A percentile compares a stretch with the other conserved stretches of the same genome.
phyloP scores from a whole-genome alignment of 2,113 vertebrate genomes.

The Rhabdornis inornatus region DNA sequence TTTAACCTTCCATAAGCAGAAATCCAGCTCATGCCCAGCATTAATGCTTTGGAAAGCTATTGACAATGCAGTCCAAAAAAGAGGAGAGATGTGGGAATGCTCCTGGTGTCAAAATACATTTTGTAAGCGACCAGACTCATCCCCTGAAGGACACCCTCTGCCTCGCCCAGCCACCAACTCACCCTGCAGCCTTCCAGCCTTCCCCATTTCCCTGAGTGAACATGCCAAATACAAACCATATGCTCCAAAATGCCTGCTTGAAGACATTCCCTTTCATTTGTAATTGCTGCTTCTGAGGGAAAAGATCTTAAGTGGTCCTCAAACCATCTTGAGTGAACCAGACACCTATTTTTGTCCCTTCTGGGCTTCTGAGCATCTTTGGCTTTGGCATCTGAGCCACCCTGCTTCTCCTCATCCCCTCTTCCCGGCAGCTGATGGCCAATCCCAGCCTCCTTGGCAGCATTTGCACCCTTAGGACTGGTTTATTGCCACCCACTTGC shows the following conservation, averaged over 20 bases:
- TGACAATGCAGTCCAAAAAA: background rate
- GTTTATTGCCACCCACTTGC: background rate
- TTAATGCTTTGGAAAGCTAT: background rate
- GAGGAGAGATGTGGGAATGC: background rate
- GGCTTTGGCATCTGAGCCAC: background rate
- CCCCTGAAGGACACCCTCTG: background rate
- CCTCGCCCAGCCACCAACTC: background rate
- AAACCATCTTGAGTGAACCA: background rate
- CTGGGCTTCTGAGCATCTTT: background rate
- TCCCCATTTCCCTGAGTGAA: background rate
- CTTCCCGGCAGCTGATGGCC: background rate
- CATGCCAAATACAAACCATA: background rate
- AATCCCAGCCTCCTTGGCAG: background rate
- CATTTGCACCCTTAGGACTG: background rate
- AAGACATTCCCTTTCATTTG: slow-evolving; percentile 26
- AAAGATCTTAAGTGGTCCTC: background rate
- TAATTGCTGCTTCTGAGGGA: slow-evolving; percentile 1
- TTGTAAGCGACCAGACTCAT: background rate
- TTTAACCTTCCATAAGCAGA: rapidly evolving
- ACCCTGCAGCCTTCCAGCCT: background rate
- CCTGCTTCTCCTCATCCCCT: background rate
- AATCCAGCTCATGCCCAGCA: background rate
- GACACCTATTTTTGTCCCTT: background rate
- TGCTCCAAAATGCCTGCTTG: background rate
- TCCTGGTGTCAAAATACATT: background rate